Base-by-base conservation (phyloP, 1,140 invertebrate species). In the Anastrepha ludens region DNA sequence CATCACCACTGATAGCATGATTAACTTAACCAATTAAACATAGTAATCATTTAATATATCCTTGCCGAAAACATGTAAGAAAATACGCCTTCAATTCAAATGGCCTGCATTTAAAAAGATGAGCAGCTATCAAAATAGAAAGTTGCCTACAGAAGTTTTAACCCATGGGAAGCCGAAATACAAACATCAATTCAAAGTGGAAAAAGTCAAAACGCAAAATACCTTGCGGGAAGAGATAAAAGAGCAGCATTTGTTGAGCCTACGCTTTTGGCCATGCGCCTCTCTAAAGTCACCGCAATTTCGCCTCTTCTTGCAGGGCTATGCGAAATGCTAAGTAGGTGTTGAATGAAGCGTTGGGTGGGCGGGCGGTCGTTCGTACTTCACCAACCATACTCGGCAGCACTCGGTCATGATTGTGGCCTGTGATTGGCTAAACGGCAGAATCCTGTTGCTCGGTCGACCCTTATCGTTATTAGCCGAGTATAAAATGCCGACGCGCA, bases 401-500 rank as follows among this genome's bases (percentile, higher is more conserved):
- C 47, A 20, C 44, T 81, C 74, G 74, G 41, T 20, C 8, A 50
- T 81, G 44, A 20, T 55, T 20, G n/a, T 15, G 47, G 15, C 9
- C 7, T 81, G 47, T 81, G 74, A 81, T 81, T 81, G 74, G 74
- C 11, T 55, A 47, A 50, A 55, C 7, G 5, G 8, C 17, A 81
- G 74, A 81, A 81, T 81, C 74, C 74, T 81, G 74, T 81, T 81
- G 74, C 74, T 81, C 74, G 47, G 47, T 81, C 17, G 74, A 6
- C 2, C 1, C n/a, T 20, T 55, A 81, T 81, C 74, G 47, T 81
- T 58, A 6, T 81, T 81, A 15, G 74, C 50, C 74, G 74, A 81
- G 74, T 81, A 81, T 81, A 81, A 81, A 81, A 20, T 81, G 74
- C n/a, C 74, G 41, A 81, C 47, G 47, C 47, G 7, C 74, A 55